Conservation (phyloP, 2,888 invertebrate species). For the Ennomos quercinarius region DNA sequence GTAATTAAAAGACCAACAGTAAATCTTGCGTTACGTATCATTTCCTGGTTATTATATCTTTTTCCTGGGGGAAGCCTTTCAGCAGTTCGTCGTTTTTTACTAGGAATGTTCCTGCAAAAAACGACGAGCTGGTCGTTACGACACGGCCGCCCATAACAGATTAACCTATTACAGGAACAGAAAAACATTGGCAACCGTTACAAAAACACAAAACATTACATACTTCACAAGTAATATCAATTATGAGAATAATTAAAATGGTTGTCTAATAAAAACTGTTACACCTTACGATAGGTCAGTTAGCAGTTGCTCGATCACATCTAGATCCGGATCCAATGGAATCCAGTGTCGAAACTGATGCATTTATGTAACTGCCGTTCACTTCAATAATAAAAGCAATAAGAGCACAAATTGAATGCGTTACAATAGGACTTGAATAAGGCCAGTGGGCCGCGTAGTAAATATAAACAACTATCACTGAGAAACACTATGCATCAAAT, state of each 20-base stretch:
- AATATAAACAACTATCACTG: slow-evolving; percentile 18
- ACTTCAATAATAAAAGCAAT: slow-evolving; percentile 20
- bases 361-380: slow-evolving; percentile 22
- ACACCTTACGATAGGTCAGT: slow-evolving; percentile 15
- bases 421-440: slow-evolving; percentile 11
- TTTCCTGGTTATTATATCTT: too few relatives aligned
- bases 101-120: background rate
- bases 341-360: slow-evolving; percentile 15
- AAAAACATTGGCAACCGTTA: too few relatives aligned
- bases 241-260: slow-evolving; percentile 7
- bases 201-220: too few relatives aligned
- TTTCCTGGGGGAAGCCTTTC: too few relatives aligned
- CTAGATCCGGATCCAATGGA: slow-evolving; percentile 26
- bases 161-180: too few relatives aligned
- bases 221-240: background rate
- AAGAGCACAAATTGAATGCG: slow-evolving; percentile 15
- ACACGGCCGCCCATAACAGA: too few relatives aligned
- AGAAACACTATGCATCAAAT: background rate
- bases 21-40: too few relatives aligned
- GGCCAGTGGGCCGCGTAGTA: slow-evolving; percentile 12
- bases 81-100: too few relatives aligned
- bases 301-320: slow-evolving; percentile 10
- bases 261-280: slow-evolving; percentile 8
- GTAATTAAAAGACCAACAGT: too few relatives aligned
- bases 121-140: too few relatives aligned